A percentile compares a stretch with the other conserved stretches of the same genome.
These are phyloP conservation scores for Emesis russula DNA, from an alignment of 2,888 invertebrate genomes.

Conservation along the genomic window DNA sequence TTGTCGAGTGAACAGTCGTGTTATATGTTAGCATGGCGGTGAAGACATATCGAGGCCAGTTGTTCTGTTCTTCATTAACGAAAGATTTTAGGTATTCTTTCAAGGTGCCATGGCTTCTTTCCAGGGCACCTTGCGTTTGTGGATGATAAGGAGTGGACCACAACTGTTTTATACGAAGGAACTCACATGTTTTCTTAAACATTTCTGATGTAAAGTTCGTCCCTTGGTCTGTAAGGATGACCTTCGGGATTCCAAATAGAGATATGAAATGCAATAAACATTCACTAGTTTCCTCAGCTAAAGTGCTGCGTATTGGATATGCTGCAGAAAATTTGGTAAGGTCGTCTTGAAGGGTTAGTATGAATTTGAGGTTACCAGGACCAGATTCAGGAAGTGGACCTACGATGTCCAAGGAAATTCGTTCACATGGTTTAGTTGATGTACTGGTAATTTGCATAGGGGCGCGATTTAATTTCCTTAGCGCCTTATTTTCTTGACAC, in stretches of 20 bases:
- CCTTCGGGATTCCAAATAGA: slow-evolving; percentile 76
- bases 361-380: slow-evolving; percentile 41
- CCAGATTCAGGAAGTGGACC: slow-evolving; percentile 61
- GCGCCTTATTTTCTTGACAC: not conserved
- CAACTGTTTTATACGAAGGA: slow-evolving; percentile 50
- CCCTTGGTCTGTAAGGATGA: slow-evolving; percentile 77
- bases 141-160: slow-evolving; percentile 31
- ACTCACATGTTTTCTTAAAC: slow-evolving; percentile 41
- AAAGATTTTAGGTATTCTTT: slow-evolving; percentile 69
- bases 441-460: slow-evolving; percentile 20
- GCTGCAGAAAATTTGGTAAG: slow-evolving; percentile 34
- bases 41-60: slow-evolving; percentile 32
- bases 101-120: slow-evolving; percentile 43
- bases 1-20: slow-evolving; percentile 47
- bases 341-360: slow-evolving; percentile 39
- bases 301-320: slow-evolving; percentile 37
- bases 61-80: slow-evolving; percentile 68
- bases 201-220: slow-evolving; percentile 45
- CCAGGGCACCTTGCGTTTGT: slow-evolving; percentile 11
- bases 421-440: slow-evolving; percentile 19
- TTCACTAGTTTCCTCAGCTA: slow-evolving; percentile 1
- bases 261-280: slow-evolving; percentile 67
- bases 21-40: slow-evolving; percentile 59
- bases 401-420: slow-evolving; percentile 45
- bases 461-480: not conserved